Conservation (phyloP, 2,797 vertebrate species). For the Tokudaia muenninki region DNA sequence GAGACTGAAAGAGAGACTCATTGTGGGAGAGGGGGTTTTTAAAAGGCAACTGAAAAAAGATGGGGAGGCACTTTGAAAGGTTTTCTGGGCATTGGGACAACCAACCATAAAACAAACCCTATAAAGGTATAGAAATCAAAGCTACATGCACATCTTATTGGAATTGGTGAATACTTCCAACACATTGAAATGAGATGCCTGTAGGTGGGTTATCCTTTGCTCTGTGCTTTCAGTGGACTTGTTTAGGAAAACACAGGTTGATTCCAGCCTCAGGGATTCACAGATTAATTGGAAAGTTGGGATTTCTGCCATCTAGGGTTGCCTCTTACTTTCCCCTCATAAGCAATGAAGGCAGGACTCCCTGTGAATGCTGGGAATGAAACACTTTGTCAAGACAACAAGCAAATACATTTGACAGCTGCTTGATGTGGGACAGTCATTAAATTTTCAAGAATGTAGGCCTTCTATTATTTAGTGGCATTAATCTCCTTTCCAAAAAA, state of each 20-base stretch:
- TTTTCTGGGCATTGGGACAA: not conserved
- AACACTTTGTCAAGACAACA: constrained; percentile 79
- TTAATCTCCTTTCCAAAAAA: constrained; percentile 76
- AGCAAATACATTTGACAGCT: constrained; percentile 86
- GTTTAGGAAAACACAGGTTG: constrained; percentile 19
- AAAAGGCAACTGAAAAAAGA: not conserved
- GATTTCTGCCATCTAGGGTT: constrained; percentile 63
- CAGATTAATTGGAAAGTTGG: constrained; percentile 71
- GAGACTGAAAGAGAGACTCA: not conserved
- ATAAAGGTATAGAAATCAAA: constrained; percentile 6
- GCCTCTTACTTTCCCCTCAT: constrained; percentile 45
- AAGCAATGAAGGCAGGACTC: constrained; percentile 76
- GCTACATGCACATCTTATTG: not conserved
- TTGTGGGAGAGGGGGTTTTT: not conserved
- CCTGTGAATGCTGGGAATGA: constrained; percentile 68
- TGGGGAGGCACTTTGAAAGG: not conserved
- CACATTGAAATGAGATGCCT: not conserved
- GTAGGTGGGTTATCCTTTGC: not conserved
- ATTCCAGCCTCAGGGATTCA: constrained; percentile 48
- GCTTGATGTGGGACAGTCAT: constrained; percentile 86
- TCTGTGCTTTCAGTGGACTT: constrained; percentile 42
- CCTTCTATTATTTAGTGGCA: constrained; percentile 86
- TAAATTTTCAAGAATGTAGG: constrained; percentile 85
- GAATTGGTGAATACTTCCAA: not conserved
- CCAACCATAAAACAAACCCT: not conserved